These are phyloP conservation scores for Scomber colias DNA, from an alignment of 2,113 vertebrate species.

Conservation along the genomic window DNA sequence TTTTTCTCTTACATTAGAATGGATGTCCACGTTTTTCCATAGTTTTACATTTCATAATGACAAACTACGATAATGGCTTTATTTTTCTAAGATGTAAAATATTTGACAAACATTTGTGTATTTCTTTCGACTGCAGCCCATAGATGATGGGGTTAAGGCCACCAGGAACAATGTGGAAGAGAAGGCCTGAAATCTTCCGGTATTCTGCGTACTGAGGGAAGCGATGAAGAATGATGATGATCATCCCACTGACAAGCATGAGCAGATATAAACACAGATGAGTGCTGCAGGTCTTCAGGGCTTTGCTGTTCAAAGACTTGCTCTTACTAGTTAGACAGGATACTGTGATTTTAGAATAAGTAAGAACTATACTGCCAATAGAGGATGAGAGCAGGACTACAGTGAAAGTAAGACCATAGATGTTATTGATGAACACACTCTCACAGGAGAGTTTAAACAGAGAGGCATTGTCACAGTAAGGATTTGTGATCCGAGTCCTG, in stretches of 20 bases:
- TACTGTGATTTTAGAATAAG: slow-evolving; percentile 69
- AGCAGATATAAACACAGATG: slow-evolving; percentile 70
- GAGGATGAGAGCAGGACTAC: slow-evolving; percentile 66
- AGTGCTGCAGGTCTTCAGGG: slow-evolving; percentile 78
- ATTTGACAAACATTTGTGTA: slow-evolving; percentile 31
- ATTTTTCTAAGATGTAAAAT: not conserved
- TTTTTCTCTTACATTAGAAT: too few relatives aligned
- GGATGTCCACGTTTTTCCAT: too few relatives aligned
- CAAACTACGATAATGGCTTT: not conserved
- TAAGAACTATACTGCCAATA: slow-evolving; percentile 65
- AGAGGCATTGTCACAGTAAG: slow-evolving; percentile 77
- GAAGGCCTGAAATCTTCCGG: slow-evolving; percentile 60
- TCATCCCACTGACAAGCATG: slow-evolving; percentile 25
- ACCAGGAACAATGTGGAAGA: slow-evolving; percentile 70
- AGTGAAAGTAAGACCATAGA: slow-evolving; percentile 71
- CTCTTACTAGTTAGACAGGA: slow-evolving; percentile 71
- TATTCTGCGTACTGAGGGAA: slow-evolving; percentile 60
- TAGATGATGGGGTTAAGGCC: slow-evolving; percentile 75
- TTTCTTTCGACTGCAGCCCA: slow-evolving; percentile 66
- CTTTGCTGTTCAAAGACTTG: slow-evolving; percentile 77
- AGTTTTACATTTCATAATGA: too few relatives aligned
- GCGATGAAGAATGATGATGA: slow-evolving; percentile 62
- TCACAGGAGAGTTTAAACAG: slow-evolving; percentile 81
- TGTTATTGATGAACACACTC: slow-evolving; percentile 70
- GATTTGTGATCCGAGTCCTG: slow-evolving; percentile 55